Percentiles rank a stretch among this genome's conserved stretches.
These are phyloP conservation scores for Acronicta aceris DNA, from an alignment of 2,888 invertebrate genomes.

Conservation along the genomic window DNA sequence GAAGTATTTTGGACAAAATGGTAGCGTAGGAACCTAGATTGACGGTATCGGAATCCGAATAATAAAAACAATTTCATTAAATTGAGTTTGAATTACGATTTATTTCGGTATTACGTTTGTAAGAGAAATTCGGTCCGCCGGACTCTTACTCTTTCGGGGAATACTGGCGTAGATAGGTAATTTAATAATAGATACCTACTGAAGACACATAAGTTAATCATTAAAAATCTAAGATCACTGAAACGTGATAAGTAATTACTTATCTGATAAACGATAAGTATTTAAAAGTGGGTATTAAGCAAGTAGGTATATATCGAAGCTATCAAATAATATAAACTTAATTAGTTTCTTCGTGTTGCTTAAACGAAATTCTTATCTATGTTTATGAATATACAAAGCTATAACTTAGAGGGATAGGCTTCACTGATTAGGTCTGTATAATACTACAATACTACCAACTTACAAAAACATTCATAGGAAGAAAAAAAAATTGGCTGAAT, in stretches of 20 bases:
- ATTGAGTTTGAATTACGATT: too few species aligned
- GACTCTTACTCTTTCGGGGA: too few species aligned
- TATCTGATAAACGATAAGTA: conserved; percentile 29
- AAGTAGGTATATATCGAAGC: conserved; percentile 44
- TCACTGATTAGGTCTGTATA: conserved; percentile 81
- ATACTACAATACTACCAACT: conserved; percentile 35
- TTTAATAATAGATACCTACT: too few species aligned
- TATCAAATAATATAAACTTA: conserved; percentile 64
- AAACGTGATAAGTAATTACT: too few species aligned
- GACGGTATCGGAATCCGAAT: too few species aligned
- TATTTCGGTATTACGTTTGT: too few species aligned
- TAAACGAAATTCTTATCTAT: conserved; percentile 73
- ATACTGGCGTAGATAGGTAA: too few species aligned
- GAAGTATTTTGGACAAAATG: too few species aligned
- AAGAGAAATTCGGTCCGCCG: too few species aligned
- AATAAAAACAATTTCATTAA: too few species aligned
- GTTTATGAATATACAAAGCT: conserved; percentile 73
- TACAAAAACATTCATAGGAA: conserved; percentile 35
- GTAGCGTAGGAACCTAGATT: too few species aligned
- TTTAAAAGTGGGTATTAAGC: conserved; percentile 33
- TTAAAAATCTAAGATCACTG: conserved; percentile 3
- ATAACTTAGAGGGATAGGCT: conserved; percentile 80
- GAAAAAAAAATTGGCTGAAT: conserved; percentile 12
- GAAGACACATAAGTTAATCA: neutral
- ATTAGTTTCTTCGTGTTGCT: conserved; percentile 73